phyloP scores from a whole-genome alignment of 2,888 invertebrate species.

The Agrochola lychnidis region DNA sequence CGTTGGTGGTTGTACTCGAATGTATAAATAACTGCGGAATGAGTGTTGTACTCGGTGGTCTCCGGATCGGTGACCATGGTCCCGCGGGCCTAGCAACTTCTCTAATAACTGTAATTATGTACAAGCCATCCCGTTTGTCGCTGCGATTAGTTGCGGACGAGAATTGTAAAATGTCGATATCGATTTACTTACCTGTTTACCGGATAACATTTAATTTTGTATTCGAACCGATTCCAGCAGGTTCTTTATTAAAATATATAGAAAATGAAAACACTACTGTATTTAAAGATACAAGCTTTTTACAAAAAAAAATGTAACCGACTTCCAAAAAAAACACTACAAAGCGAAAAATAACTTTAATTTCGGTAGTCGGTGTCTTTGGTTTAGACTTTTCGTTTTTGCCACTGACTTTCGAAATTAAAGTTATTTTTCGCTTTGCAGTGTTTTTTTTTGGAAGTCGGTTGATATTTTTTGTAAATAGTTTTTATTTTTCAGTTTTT shows the following conservation, averaged over 20 bases:
- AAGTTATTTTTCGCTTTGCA: no score
- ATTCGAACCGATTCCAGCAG: neutral
- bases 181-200: conserved; percentile 37
- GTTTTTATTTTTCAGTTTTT: no score
- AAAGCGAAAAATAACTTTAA: no score
- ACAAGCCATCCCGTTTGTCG: conserved; percentile 78
- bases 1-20: conserved; percentile 48
- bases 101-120: conserved; percentile 88
- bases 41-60: conserved; percentile 76
- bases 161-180: conserved; percentile 54
- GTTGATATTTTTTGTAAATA: no score
- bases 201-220: neutral
- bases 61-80: conserved; percentile 78
- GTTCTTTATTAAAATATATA: neutral
- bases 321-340: no score
- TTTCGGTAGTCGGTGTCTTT: no score
- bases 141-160: conserved; percentile 58
- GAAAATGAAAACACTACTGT: neutral
- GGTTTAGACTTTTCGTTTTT: no score
- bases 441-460: no score
- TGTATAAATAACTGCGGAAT: conserved; percentile 74
- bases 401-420: no score
- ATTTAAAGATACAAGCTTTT: no score
- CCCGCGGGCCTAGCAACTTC: conserved; percentile 79
- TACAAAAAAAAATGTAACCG: no score